Conservation (phyloP, 2,113 vertebrate genomes). For the Misgurnus anguillicaudatus region DNA sequence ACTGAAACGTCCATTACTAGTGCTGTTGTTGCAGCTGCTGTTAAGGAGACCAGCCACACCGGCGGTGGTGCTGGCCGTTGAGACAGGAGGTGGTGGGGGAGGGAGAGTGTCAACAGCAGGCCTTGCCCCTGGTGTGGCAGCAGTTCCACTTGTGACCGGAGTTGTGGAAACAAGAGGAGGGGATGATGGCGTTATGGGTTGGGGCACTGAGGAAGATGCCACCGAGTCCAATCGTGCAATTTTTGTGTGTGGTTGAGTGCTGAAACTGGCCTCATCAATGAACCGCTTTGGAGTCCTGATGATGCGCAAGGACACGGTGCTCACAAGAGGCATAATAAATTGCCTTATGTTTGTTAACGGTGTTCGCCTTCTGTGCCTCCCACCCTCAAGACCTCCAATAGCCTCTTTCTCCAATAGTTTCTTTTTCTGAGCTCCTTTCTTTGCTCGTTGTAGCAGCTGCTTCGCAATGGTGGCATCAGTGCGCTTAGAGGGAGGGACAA, state of each 20-base stretch:
- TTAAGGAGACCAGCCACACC: slow-evolving; percentile 64
- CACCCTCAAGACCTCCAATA: slow-evolving; percentile 68
- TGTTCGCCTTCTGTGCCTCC: slow-evolving; percentile 84
- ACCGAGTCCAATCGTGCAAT: slow-evolving; percentile 86
- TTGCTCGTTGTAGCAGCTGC: slow-evolving; percentile 93
- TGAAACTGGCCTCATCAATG: slow-evolving; percentile 90
- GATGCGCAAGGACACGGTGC: slow-evolving; percentile 93
- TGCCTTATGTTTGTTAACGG: slow-evolving; percentile 97
- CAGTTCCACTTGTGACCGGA: slow-evolving; percentile 33
- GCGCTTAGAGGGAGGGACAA: slow-evolving; percentile 92
- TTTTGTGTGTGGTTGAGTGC: slow-evolving; percentile 82
- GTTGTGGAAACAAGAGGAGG: slow-evolving; percentile 40
- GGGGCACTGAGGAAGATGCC: slow-evolving; percentile 57
- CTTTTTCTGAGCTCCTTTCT: slow-evolving; percentile 89
- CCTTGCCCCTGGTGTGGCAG: slow-evolving; percentile 42
- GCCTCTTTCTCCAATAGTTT: slow-evolving; percentile 89
- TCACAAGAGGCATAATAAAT: slow-evolving; percentile 99
- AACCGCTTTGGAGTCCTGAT: slow-evolving; percentile 98
- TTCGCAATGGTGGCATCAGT: slow-evolving; percentile 95
- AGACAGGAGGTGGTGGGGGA: slow-evolving; percentile 67
- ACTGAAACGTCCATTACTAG: slow-evolving; percentile 85
- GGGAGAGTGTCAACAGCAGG: slow-evolving; percentile 62
- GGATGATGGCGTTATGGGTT: slow-evolving; percentile 46
- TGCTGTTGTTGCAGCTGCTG: slow-evolving; percentile 70
- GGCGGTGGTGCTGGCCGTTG: slow-evolving; percentile 47